Percentiles rank a stretch among this genome's conserved stretches.
These are phyloP conservation scores for Oreotrochilus melanogaster DNA, from an alignment of 2,113 vertebrate genomes.

Conservation along the genomic window DNA sequence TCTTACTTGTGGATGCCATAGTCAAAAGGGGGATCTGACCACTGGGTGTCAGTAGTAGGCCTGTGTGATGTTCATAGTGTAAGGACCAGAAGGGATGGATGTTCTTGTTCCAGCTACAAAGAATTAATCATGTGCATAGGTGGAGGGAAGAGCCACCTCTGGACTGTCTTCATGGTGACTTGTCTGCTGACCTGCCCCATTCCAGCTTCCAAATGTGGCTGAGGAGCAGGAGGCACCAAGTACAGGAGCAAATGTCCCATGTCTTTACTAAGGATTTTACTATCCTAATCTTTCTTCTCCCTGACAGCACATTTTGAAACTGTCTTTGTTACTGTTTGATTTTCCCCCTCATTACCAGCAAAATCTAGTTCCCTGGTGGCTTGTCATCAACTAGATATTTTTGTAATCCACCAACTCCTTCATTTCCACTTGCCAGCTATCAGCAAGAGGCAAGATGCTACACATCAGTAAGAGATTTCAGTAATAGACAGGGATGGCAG, in stretches of 20 bases:
- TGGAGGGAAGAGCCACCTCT: neutral
- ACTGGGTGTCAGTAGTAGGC: neutral
- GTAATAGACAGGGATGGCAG: constrained; percentile 4
- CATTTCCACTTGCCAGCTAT: constrained; percentile 25
- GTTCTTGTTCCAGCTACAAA: neutral
- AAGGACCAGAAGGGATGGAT: neutral
- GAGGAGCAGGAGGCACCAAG: neutral
- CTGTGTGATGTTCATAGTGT: neutral
- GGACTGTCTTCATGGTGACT: neutral
- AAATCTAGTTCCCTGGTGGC: neutral
- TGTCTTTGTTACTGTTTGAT: constrained; percentile 8
- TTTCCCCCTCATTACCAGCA: neutral
- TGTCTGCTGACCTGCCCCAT: neutral
- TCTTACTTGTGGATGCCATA: neutral
- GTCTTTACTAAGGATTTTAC: neutral
- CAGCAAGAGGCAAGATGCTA: constrained; percentile 63
- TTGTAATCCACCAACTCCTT: constrained; percentile 26
- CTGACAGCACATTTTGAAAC: neutral
- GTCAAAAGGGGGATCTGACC: neutral
- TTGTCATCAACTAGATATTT: neutral
- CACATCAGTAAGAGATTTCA: constrained; percentile 31
- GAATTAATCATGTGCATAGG: neutral
- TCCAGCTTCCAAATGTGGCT: neutral
- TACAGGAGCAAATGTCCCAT: neutral
- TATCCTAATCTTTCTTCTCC: neutral